phyloP scores from a whole-genome alignment of 2,113 vertebrate genomes.

The Callopanchax toddi region DNA sequence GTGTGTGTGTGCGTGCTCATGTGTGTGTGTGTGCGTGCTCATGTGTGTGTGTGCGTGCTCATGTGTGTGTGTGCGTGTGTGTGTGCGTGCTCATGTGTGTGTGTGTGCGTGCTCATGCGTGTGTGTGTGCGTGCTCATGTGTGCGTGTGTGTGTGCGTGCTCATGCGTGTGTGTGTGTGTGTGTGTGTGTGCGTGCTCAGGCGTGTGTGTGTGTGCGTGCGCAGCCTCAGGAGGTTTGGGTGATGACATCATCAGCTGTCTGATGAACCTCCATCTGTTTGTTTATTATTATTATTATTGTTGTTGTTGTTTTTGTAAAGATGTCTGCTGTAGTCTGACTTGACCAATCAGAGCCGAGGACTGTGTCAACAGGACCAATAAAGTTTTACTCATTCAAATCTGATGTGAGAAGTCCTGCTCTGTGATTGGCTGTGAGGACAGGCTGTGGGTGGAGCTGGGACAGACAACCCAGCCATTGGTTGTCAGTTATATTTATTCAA shows the following conservation, averaged over 20 bases:
- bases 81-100: background rate
- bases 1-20: too few species aligned
- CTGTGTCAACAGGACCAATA: slow-evolving; percentile 56
- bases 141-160: too few species aligned
- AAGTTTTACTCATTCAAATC: slow-evolving; percentile 49
- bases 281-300: slow-evolving; percentile 15
- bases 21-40: background rate
- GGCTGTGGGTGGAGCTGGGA: slow-evolving; percentile 3
- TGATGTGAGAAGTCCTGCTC: background rate
- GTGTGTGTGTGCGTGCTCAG: too few species aligned
- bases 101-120: too few species aligned
- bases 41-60: too few species aligned
- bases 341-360: slow-evolving; percentile 38
- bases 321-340: slow-evolving; percentile 28
- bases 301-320: slow-evolving; percentile 35
- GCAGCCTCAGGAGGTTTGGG: slow-evolving; percentile 29
- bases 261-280: slow-evolving; percentile 40
- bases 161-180: too few species aligned
- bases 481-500: slow-evolving; percentile 46
- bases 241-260: slow-evolving; percentile 58
- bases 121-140: background rate
- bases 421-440: slow-evolving; percentile 12
- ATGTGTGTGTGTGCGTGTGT: slow-evolving; percentile 12
- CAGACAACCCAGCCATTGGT: background rate
- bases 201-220: too few species aligned